Percentiles rank a stretch among this genome's conserved stretches.
Evolutionary conservation across 2,888 invertebrate species (phyloP).

Genomic region (Synergus laeviventris): DNA sequence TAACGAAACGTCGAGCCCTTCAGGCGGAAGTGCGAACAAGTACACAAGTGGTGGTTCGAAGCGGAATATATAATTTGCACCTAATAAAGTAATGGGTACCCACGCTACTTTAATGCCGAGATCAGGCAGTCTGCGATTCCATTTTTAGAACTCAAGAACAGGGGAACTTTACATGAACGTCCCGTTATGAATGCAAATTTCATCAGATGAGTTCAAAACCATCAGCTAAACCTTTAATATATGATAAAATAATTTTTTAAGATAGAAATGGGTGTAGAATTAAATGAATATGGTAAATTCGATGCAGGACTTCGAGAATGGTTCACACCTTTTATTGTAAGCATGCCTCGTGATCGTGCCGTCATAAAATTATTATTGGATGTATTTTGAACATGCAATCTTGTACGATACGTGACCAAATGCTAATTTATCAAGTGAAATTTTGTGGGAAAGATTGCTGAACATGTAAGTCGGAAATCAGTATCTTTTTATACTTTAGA

Average conservation of each 20-base stretch:
- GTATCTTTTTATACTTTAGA: neutral
- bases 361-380: conserved; percentile 8
- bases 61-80: conserved; percentile 60
- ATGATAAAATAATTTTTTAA: too few species aligned
- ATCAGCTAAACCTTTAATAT: too few species aligned
- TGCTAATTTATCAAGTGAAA: conserved; percentile 44
- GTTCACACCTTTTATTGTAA: conserved; percentile 27
- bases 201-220: neutral
- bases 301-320: neutral
- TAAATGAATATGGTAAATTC: conserved; percentile 28
- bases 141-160: conserved; percentile 24
- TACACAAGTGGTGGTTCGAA: conserved; percentile 25
- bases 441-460: neutral
- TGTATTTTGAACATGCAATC: conserved; percentile 50
- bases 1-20: conserved; percentile 41
- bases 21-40: conserved; percentile 45
- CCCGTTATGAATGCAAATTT: neutral
- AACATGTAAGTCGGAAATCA: neutral
- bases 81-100: conserved; percentile 59
- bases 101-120: conserved; percentile 47
- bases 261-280: too few species aligned
- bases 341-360: conserved; percentile 7
- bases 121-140: conserved; percentile 46
- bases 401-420: conserved; percentile 49
- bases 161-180: neutral